These are phyloP conservation scores for Drepanosiphum platanoidis DNA, from an alignment of 2,888 invertebrate species.

Conservation along the genomic window DNA sequence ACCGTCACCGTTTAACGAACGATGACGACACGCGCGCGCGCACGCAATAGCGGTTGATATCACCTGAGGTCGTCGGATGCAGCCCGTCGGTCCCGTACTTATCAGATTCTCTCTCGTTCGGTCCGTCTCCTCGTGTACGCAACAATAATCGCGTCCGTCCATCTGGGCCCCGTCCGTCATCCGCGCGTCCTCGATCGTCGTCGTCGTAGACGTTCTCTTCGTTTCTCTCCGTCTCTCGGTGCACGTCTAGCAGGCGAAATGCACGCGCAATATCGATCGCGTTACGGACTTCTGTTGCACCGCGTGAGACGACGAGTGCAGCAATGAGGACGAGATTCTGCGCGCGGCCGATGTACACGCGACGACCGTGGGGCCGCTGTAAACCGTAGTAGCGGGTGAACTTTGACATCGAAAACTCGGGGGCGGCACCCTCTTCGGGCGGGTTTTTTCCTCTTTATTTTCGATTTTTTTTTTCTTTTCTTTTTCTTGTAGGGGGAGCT, in stretches of 20 bases:
- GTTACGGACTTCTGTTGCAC: neutral
- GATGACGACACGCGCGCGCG: too few relatives aligned
- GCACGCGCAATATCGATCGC: neutral
- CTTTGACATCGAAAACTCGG: slow-evolving; percentile 31
- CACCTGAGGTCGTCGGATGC: too few relatives aligned
- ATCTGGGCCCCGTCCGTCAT: neutral
- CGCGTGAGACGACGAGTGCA: neutral
- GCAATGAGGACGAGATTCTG: neutral
- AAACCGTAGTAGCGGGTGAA: neutral
- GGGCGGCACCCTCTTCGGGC: slow-evolving; percentile 25
- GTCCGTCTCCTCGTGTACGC: too few relatives aligned
- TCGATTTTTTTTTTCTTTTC: too few relatives aligned
- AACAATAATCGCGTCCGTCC: neutral
- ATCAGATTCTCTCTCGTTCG: too few relatives aligned
- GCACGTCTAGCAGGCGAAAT: neutral
- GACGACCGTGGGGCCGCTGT: neutral
- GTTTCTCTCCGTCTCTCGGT: neutral
- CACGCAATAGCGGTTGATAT: too few relatives aligned
- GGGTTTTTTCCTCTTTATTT: neutral
- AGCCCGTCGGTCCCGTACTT: too few relatives aligned
- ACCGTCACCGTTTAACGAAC: neutral
- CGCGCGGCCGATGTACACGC: neutral
- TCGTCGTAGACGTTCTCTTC: too few relatives aligned
- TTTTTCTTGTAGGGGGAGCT: neutral
- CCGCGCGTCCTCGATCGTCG: too few relatives aligned